Evolutionary conservation across 2,888 invertebrate genomes (phyloP), one percentile per base, ranked within the genome.

Genomic region (Orthosia incerta): DNA sequence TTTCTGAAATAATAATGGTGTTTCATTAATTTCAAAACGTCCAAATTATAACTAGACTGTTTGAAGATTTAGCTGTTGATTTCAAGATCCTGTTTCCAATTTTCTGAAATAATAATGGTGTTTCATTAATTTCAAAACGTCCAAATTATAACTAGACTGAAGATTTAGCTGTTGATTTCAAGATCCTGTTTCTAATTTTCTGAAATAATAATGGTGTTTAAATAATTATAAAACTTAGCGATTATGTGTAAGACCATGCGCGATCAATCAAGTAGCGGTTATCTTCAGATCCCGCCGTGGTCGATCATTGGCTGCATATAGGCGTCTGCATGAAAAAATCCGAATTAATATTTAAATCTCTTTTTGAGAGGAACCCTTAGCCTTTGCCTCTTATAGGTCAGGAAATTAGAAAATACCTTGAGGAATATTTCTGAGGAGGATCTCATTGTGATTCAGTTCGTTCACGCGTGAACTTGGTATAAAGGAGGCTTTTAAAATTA

Each of bases 321-420:
- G n/a, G n/a, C 60, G 13, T 62, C 9, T 57, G 56, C 13, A 31
- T 20, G 15, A 51, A 64, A 20, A 26, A 46, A 55, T 11, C 3
- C n/a, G n/a, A 73, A 63, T 55, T 53, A 9, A 57, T 66, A 55
- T 72, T 56, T 18, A 48, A 48, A 45, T 48, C 12, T 20, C 20
- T 55, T 57, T 65, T 53, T 45, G 3, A 26, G 13, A 15, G 16
- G 20, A 64, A 48, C 18, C 61, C 16, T 60, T 45, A 56, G 48
- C 62, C 11, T 59, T 62, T 48, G 39, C 16, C 15, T 48, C 26
- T 55, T 48, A n/a, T n/a, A 57, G 26, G n/a, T 50, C 16, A 65
- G 73, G 79, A 76, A 64, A 77, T 77, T 53, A 65, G 9, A 62
- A 77, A 78, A 73, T 77, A 78, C 48, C 61, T 74, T 57, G 48